Base-by-base conservation (phyloP, 2,888 invertebrate species). In the Drosophila affinis region DNA sequence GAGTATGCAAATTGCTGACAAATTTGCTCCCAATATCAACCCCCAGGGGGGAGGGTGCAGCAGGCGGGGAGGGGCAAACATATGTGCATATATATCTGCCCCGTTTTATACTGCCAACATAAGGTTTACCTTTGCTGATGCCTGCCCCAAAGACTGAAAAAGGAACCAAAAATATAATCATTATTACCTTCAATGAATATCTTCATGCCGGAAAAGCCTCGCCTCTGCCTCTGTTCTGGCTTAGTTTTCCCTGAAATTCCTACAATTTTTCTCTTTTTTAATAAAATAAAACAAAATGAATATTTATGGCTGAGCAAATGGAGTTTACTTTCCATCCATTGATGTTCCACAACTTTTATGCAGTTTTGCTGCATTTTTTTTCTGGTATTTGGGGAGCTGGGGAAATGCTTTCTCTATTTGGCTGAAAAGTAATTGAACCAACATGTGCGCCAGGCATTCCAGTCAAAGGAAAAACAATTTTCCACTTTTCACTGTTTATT, bases 101-200 rank as follows among this genome's bases (percentile, higher is more conserved):
- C 27, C 12, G 7, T 39, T 54, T 56, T n/a, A n/a, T n/a, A n/a
- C n/a, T 32, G 21, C 12, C 10, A 27, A 10, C 51, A 51, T n/a
- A 32, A 18, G 18, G 32, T 18, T 56, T 56, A 51, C 14, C 45
- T 14, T 68, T 34, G 17, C 21, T 2, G 17, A 45, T 56, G 45
- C 45, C 9, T 9, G 9, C 3, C 18, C 18, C 17, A 17, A 14
- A 18, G 3, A 9, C 39, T 12, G n/a, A 18, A 3, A 7, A 24
- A 24, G 29, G 44, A 17, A 21, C 0, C 18, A 18, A 18, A 18
- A 18, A 18, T 46, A 39, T 58, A 63, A 75, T 74, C 58, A 72
- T 77, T 77, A 87, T 72, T 72, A 69, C 39, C 57, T 67, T 29
- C 56, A 71, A 14, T 12, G 56, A 70, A 75, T 75, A 65, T 63